Base-by-base conservation (phyloP, 2,113 vertebrate genomes). In the Tenrec ecaudatus region DNA sequence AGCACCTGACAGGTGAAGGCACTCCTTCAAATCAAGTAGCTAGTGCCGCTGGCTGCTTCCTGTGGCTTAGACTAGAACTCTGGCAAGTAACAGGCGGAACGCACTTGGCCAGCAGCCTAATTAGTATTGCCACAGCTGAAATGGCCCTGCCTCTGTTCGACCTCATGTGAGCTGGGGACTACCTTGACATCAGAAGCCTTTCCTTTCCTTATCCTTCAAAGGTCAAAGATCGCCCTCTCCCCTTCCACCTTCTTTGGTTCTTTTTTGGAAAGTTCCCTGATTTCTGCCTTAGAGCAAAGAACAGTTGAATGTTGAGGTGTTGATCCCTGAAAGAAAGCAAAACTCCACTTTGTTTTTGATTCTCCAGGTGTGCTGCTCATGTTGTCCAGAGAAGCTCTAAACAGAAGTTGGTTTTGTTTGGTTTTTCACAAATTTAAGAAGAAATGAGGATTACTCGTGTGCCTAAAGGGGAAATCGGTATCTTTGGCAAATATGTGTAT, bases 401-500 rank as follows among this genome's bases (percentile, higher is more conserved):
- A 38, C 53, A 90, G 40, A 88, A 92, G 29, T 71, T 53, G 14
- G 43, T 83, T 33, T 89, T 19, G 6, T 71, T 71, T 71, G 4
- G 31, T 14, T 33, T 23, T 20, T 66, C 14, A 38, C 57, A 69
- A 5, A 36, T 86, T 83, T 73, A 73, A 76, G 64, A 64, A 82
- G 38, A 94, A 91, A 84, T 27, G 33, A 91, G 36, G 22, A 40
- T 82, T 82, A 75, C 23, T 66, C 77, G 23, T n/a, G 68, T 16
- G 25, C 27, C 16, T 57, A 76, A 29, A 81, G 84, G 81, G 40
- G 86, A 95, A 91, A 69, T 3, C 19, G 33, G 25, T 60, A 33
- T 31, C 60, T 62, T 78, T 25, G 64, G 33, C 25, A 91, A 14
- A 53, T 14, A 86, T 58, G 4, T n/a, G 81, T 82, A 85, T 6